Conservation (phyloP, 2,888 invertebrate species). For the Calameuta idolon region DNA sequence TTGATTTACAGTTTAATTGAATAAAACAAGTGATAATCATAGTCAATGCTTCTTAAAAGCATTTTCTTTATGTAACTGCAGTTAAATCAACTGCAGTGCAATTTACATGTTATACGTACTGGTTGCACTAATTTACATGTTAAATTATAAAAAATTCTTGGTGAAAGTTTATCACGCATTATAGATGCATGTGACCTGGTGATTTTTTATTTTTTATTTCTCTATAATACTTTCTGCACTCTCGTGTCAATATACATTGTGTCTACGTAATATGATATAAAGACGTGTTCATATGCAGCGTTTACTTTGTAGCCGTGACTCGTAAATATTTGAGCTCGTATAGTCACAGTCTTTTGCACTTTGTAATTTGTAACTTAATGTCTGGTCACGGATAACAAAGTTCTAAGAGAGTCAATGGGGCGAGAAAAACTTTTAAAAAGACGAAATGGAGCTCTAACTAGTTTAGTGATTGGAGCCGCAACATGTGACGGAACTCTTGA, state of each 20-base stretch:
- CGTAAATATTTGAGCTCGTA: not conserved
- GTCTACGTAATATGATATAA: not conserved
- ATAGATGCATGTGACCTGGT: not conserved
- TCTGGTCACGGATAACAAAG: conserved; percentile 33
- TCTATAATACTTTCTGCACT: not conserved
- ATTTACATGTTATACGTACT: too few relatives aligned
- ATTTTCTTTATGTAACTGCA: not conserved
- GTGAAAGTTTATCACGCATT: not conserved
- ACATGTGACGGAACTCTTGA: not conserved
- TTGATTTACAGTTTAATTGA: not conserved
- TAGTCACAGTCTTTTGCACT: conserved; percentile 25
- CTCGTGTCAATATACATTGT: not conserved
- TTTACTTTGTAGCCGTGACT: not conserved
- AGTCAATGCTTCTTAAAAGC: not conserved
- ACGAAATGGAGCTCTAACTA: not conserved
- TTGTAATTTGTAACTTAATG: conserved; percentile 50
- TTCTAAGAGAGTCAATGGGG: not conserved
- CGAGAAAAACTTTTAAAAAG: not conserved
- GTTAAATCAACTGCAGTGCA: not conserved
- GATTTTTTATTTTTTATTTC: not conserved
- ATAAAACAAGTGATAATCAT: not conserved
- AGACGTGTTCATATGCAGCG: not conserved
- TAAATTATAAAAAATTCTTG: not conserved
- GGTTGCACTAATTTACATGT: too few relatives aligned
- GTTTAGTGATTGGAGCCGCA: not conserved